Evolutionary conservation across 2,113 vertebrate genomes (phyloP).

Genomic region (Marmota flaviventris): DNA sequence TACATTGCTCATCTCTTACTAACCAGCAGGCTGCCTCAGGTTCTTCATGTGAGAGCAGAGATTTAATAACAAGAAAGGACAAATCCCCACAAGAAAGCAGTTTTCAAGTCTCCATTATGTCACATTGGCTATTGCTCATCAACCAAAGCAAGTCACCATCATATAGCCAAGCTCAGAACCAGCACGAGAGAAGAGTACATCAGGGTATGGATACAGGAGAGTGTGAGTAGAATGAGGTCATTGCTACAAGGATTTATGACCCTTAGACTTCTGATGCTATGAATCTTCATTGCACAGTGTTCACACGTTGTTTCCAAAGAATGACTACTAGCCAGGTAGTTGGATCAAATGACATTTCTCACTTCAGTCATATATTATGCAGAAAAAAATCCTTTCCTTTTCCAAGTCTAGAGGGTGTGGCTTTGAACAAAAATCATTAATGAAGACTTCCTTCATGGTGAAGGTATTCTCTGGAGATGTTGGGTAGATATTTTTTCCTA

Average conservation of each 20-base stretch:
- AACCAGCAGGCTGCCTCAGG: not conserved
- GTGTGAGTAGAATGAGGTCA: not conserved
- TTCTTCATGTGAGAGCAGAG: not conserved
- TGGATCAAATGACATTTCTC: not conserved
- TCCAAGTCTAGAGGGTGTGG: not conserved
- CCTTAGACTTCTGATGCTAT: not conserved
- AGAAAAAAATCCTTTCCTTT: not conserved
- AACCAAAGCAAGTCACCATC: not conserved
- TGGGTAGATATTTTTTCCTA: not conserved
- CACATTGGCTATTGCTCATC: not conserved
- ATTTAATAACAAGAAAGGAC: not conserved
- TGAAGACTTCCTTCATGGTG: not conserved
- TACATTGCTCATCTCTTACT: not conserved
- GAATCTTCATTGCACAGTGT: not conserved
- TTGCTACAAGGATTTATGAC: not conserved
- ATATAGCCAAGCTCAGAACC: not conserved
- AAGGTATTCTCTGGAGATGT: not conserved
- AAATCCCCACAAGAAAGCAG: not conserved
- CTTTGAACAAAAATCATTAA: not conserved
- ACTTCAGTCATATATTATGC: not conserved
- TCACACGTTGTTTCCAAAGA: not conserved
- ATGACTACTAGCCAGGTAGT: not conserved
- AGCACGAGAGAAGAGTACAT: not conserved
- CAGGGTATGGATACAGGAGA: not conserved
- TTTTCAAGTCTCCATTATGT: constrained; percentile 4